A percentile compares a stretch with the other conserved stretches of the same genome.
Conservation (phyloP, 2,888 invertebrate genomes). For the Conistra vaccinii region DNA sequence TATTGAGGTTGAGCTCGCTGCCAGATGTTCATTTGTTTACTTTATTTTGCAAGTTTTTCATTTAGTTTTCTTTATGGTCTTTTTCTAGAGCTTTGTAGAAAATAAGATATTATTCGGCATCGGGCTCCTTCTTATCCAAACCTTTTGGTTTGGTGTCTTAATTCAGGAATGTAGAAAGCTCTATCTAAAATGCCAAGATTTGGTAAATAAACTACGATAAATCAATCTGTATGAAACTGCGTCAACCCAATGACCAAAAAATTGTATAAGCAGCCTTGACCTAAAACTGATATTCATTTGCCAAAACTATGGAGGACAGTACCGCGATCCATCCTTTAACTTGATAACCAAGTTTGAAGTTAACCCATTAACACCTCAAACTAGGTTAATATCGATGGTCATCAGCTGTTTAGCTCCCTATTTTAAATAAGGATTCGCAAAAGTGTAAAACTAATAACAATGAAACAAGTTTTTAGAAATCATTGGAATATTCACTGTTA, state of each 20-base stretch:
- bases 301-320: constrained; percentile 23
- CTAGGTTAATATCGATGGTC: background rate
- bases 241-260: constrained; percentile 12
- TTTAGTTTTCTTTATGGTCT: constrained; percentile 3
- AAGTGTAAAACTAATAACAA: background rate
- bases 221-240: background rate
- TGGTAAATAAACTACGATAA: background rate
- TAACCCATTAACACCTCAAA: background rate
- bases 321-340: constrained; percentile 20
- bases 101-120: background rate
- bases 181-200: background rate
- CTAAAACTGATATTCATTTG: constrained; percentile 24
- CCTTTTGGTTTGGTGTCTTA: background rate
- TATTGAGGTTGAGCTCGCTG: constrained; percentile 39
- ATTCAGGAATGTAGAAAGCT: background rate
- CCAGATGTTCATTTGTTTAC: constrained; percentile 68
- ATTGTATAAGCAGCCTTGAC: constrained; percentile 9
- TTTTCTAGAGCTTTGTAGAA: background rate
- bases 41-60: constrained; percentile 43
- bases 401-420: constrained; percentile 10
- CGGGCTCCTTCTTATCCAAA: background rate
- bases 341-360: constrained; percentile 21
- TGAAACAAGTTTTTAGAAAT: background rate
- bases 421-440: constrained; percentile 10
- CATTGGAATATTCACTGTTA: background rate